These are phyloP conservation scores for Gracilinanus agilis DNA, from an alignment of 2,113 vertebrate species.

Conservation along the genomic window DNA sequence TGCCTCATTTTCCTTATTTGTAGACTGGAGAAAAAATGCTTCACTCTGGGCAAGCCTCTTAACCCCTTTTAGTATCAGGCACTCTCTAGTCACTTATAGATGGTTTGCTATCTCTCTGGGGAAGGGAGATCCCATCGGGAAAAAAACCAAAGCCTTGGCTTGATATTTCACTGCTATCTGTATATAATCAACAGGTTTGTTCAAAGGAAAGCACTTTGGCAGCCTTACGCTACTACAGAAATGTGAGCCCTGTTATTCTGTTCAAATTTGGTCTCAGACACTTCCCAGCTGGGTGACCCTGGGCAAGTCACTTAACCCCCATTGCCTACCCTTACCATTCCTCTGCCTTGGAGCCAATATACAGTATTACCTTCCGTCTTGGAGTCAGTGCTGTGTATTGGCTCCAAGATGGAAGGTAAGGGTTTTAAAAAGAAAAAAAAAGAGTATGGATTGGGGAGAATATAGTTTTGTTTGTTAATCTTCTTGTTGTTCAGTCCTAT, in stretches of 20 bases:
- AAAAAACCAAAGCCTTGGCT: neutral
- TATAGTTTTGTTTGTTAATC: neutral
- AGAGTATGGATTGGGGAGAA: neutral
- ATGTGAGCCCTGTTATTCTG: neutral
- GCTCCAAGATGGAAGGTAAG: too few species aligned
- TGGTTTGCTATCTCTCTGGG: neutral
- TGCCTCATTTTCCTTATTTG: neutral
- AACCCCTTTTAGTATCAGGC: neutral
- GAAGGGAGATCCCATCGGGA: neutral
- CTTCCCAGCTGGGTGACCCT: too few species aligned
- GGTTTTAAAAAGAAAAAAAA: neutral
- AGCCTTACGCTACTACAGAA: neutral
- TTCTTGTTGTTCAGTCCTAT: neutral
- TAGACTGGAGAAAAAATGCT: neutral
- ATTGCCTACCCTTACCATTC: too few species aligned
- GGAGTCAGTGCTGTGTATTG: too few species aligned
- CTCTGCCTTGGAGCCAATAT: too few species aligned
- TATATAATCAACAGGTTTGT: neutral
- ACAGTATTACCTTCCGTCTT: too few species aligned
- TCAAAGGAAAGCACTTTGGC: neutral
- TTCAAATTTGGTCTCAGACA: too few species aligned
- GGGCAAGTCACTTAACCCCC: too few species aligned
- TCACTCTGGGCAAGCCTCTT: neutral
- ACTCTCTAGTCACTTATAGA: neutral
- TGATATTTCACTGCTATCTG: neutral